phyloP scores from a whole-genome alignment of 1,140 invertebrate species.

The Drosophila nigrodunni region DNA sequence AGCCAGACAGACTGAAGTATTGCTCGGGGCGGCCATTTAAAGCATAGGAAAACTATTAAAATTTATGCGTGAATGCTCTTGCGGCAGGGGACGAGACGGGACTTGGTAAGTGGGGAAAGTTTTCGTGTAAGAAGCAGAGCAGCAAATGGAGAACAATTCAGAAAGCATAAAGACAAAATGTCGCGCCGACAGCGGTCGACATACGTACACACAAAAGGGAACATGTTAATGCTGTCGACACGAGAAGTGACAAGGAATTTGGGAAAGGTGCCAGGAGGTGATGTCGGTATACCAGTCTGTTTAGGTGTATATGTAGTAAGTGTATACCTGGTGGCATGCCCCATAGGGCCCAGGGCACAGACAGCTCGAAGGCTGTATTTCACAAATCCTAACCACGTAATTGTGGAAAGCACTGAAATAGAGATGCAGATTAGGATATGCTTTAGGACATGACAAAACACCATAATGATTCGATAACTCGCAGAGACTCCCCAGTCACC shows the following conservation, averaged over 20 bases:
- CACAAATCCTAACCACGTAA: constrained; percentile 43
- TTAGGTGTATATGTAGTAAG: too few relatives aligned
- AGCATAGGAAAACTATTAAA: constrained; percentile 75
- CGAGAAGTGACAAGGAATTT: constrained; percentile 30
- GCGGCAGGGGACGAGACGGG: constrained; percentile 21
- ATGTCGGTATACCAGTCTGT: constrained; percentile 32
- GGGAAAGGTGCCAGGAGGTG: constrained; percentile 37
- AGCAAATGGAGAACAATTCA: constrained; percentile 8
- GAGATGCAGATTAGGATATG: constrained; percentile 30
- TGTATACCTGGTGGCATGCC: constrained; percentile 54
- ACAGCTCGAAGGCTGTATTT: constrained; percentile 16
- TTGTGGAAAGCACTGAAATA: constrained; percentile 16
- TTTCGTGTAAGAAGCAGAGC: constrained; percentile 1
- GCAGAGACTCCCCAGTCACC: neutral
- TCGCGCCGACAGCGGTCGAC: constrained; percentile 21
- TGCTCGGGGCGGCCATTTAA: constrained; percentile 55
- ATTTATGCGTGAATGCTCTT: constrained; percentile 67
- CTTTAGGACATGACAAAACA: constrained; percentile 5
- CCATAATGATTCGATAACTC: constrained; percentile 1
- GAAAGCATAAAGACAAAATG: constrained; percentile 28
- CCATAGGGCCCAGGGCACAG: constrained; percentile 41
- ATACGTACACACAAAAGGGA: constrained; percentile 20
- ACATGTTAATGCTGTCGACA: constrained; percentile 74
- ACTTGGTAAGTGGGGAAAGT: constrained; percentile 16
- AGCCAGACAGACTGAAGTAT: constrained; percentile 22